phyloP scores from a whole-genome alignment of 2,888 invertebrate genomes.

The Graphium colonna region DNA sequence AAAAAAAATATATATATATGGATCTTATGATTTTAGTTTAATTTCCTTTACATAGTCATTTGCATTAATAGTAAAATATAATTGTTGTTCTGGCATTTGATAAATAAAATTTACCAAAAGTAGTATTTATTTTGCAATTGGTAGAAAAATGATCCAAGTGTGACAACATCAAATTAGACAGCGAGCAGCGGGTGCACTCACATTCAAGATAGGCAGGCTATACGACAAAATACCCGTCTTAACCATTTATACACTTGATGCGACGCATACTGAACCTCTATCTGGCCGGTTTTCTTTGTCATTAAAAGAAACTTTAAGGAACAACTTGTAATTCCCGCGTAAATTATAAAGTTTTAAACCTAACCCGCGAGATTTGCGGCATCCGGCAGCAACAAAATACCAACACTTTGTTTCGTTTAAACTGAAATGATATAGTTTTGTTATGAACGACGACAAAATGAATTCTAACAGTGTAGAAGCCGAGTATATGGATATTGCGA shows the following conservation, averaged over 20 bases:
- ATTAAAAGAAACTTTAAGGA: background rate
- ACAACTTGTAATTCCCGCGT: background rate
- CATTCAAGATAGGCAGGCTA: background rate
- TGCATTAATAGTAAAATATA: no score
- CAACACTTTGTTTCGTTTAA: slow-evolving; percentile 35
- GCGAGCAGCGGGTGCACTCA: background rate
- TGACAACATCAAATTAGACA: background rate
- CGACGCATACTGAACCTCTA: background rate
- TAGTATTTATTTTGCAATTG: background rate
- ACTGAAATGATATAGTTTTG: slow-evolving; percentile 45
- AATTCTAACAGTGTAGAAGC: slow-evolving; percentile 77
- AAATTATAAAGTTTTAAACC: slow-evolving; percentile 18
- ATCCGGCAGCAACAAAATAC: slow-evolving; percentile 39
- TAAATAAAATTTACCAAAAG: background rate
- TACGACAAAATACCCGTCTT: slow-evolving; percentile 8
- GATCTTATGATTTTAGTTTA: no score
- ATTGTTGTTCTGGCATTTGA: no score
- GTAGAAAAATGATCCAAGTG: background rate
- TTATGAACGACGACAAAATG: slow-evolving; percentile 44
- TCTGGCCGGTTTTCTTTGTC: background rate
- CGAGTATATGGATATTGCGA: slow-evolving; percentile 86
- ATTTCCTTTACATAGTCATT: no score
- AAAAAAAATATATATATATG: no score
- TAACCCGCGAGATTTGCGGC: slow-evolving; percentile 36
- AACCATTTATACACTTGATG: slow-evolving; percentile 4